Evolutionary conservation across 2,113 vertebrate species (phyloP), one percentile per base, ranked within the genome.

Genomic region (Pungitius pungitius): DNA sequence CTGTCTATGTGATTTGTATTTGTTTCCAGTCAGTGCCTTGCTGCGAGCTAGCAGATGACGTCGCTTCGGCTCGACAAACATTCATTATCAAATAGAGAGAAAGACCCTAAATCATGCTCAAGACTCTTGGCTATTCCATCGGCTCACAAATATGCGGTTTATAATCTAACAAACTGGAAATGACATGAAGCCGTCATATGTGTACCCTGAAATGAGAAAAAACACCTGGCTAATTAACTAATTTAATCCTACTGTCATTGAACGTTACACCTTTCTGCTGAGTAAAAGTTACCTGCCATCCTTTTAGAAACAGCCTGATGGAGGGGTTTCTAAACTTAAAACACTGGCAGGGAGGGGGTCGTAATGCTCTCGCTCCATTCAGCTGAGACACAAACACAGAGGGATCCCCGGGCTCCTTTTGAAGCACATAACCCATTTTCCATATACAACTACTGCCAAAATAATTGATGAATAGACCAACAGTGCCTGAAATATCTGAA

Each of bases 381-480:
- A 59, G 49, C 20, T 52, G 17, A 49, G 39, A 52, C 17, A 12
- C 17, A 61, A 33, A 49, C 45, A 60, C 45, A 6, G 26, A 63
- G 49, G 43, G 49, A 27, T 75, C 37, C 42, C 74, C 49, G 42
- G n/a, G n/a, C 56, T 56, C 69, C 70, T 1, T 69, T 55, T 40
- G 37, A 51, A 78, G 47, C 71, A 62, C 70, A 52, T 1, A 24
- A 81, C 59, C 76, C 56, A 62, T 59, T 77, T 60, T 69, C 71
- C 61, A 45, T 58, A 57, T 75, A 65, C 69, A 80, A 47, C 68
- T 15, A 11, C 69, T 71, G 74, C 54, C 79, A 24, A 85, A n/a
- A 83, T 63, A 76, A 77, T 69, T 82, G 55, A 90, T 88, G 80
- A 80, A 47, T 1, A 49, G 3, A 76, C 72, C 43, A 78, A 79